A percentile compares a stretch with the other conserved stretches of the same genome.
Conservation (phyloP, 1,140 invertebrate species). For the Bombus vancouverensis region DNA sequence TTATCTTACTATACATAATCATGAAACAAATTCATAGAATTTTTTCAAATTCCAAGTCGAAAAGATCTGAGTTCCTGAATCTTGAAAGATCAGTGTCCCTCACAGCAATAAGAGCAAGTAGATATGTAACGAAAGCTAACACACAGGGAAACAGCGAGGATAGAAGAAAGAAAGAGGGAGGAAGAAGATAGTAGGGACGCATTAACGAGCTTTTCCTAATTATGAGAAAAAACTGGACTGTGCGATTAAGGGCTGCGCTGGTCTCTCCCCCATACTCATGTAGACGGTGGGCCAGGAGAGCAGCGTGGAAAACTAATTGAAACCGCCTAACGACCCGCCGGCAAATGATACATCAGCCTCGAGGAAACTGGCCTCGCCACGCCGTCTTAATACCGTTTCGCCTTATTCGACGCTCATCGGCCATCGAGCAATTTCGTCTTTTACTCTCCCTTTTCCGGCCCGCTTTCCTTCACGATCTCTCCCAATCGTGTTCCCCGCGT, state of each 20-base stretch:
- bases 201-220: conserved; percentile 82
- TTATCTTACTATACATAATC: background rate
- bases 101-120: background rate
- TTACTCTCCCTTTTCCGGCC: conserved; percentile 12
- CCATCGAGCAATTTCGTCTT: conserved; percentile 60
- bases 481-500: background rate
- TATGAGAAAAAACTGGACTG: conserved; percentile 79
- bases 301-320: conserved; percentile 82
- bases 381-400: conserved; percentile 80
- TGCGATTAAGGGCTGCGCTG: conserved; percentile 75
- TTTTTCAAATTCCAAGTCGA: background rate
- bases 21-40: background rate
- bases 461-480: conserved; percentile 12
- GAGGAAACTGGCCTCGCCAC: conserved; percentile 70
- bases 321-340: conserved; percentile 81
- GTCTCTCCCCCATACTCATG: conserved; percentile 38
- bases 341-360: conserved; percentile 82
- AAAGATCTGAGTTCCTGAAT: background rate
- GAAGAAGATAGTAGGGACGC: conserved; percentile 70
- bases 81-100: background rate
- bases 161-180: conserved; percentile 21
- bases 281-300: conserved; percentile 66
- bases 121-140: background rate
- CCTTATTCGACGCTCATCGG: conserved; percentile 67
- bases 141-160: background rate